These are phyloP conservation scores for Bujurquina vittata DNA, from an alignment of 2,113 vertebrate species.

Conservation along the genomic window DNA sequence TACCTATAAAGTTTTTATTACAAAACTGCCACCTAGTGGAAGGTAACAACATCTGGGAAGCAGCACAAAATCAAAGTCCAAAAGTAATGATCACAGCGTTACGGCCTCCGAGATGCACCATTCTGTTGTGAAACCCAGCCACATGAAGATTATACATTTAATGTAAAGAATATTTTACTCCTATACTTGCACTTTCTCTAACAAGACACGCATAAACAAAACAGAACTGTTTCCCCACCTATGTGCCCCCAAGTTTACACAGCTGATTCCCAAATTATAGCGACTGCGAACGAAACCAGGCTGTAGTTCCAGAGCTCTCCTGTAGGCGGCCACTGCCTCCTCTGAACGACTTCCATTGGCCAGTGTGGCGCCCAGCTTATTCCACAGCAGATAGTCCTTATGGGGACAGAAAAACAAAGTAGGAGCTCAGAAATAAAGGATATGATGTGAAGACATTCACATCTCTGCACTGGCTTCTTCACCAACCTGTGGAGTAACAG, in stretches of 20 bases:
- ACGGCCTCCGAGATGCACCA: no score
- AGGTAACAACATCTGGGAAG: neutral
- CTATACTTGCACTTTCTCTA: neutral
- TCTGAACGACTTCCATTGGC: constrained; percentile 96
- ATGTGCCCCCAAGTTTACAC: constrained; percentile 95
- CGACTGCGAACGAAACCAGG: constrained; percentile 96
- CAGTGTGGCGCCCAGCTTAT: constrained; percentile 94
- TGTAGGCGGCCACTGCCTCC: constrained; percentile 94
- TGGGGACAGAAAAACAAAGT: neutral
- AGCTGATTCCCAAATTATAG: constrained; percentile 98
- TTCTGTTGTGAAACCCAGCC: no score
- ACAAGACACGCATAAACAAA: neutral
- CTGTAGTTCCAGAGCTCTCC: constrained; percentile 92
- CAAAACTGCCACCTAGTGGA: constrained; percentile 26
- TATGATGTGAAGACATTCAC: no score
- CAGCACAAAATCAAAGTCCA: neutral
- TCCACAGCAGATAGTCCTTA: constrained; percentile 97
- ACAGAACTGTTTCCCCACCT: constrained; percentile 79
- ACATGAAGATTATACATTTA: neutral
- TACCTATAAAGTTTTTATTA: neutral
- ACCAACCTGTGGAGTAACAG: constrained; percentile 89
- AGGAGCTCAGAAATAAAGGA: neutral
- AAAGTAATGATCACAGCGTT: neutral
- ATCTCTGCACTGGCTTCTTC: neutral
- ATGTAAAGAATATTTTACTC: neutral